Base-by-base conservation (phyloP, 2,888 invertebrate genomes). In the Acanthosoma haemorrhoidale region DNA sequence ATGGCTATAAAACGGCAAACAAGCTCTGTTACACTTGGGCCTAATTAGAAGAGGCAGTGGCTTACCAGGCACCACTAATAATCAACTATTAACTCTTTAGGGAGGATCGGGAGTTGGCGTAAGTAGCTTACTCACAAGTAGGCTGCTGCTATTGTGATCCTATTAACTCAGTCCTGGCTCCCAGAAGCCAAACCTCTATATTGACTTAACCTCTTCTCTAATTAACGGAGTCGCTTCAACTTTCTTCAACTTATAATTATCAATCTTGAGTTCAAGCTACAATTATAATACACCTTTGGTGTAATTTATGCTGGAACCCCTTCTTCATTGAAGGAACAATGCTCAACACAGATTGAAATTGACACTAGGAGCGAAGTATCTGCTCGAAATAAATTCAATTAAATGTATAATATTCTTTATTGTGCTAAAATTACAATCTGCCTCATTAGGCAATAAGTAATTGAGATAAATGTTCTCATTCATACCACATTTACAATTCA, bases 121-220 rank as follows among this genome's bases (percentile, higher is more conserved):
- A 51, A 51, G 51, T 51, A 51, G 51, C 51, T 51, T 51, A 51
- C 51, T 51, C 21, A 25, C 21, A 51, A 51, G 51, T 51, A 51
- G 13, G n/a, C 16, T 25, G 21, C 51, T 21, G 51, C 13, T 51
- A 51, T 51, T 51, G 51, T 51, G 51, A 51, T 51, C 25, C 51
- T 21, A 51, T 51, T 51, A 51, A 13, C 13, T n/a, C 13, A n/a
- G 51, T 16, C 13, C 25, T 51, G 51, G 11, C 21, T 21, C 25
- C 6, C 21, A 51, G 21, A 25, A 25, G 5, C 51, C 51, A 51
- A n/a, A 3, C 51, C 51, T 25, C 51, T 25, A n/a, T 25, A 51
- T 51, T 16, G 25, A 51, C 51, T 51, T 51, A 51, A 51, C 21
- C 21, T 51, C 51, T 51, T 51, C 25, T 25, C 21, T 51, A 51